Conservation (phyloP, 1,140 invertebrate species). For the Drosophila ogumai region DNA sequence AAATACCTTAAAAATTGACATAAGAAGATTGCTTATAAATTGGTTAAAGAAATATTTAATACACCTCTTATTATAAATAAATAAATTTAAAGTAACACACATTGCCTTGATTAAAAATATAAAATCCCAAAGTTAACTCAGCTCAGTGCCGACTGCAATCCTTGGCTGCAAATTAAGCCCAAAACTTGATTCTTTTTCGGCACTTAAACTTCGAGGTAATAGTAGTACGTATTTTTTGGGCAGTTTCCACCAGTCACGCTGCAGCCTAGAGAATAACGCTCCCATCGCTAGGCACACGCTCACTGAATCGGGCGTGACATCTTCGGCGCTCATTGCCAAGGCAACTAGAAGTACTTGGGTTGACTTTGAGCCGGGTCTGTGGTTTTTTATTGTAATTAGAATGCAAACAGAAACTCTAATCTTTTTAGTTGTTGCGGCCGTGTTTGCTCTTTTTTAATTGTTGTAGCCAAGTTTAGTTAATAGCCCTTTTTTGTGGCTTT, state of each 20-base stretch:
- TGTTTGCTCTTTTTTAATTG: constrained; percentile 46
- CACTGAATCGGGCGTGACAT: constrained; percentile 35
- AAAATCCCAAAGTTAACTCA: not conserved
- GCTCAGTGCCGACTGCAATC: constrained; percentile 1
- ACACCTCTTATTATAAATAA: not conserved
- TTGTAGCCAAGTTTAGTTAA: constrained; percentile 54
- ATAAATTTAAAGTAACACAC: no score
- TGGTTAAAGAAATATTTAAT: not conserved
- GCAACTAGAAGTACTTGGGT: constrained; percentile 41
- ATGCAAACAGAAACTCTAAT: constrained; percentile 52
- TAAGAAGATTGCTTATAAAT: not conserved
- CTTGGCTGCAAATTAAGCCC: constrained; percentile 12
- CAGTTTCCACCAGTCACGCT: not conserved
- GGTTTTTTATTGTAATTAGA: constrained; percentile 56
- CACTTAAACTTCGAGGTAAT: constrained; percentile 4
- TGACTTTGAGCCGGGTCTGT: constrained; percentile 47
- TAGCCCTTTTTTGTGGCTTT: constrained; percentile 43
- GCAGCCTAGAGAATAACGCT: constrained; percentile 16
- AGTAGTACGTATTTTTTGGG: not conserved
- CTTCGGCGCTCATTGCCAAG: constrained; percentile 45
- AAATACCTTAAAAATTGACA: no score
- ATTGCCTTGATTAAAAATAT: not conserved
- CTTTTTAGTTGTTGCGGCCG: constrained; percentile 20
- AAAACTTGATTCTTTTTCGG: constrained; percentile 9
- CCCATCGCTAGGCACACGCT: constrained; percentile 38